A percentile compares a stretch with the other conserved stretches of the same genome.
Conservation (phyloP, 2,888 invertebrate species). For the Caenorhabditis japonica region DNA sequence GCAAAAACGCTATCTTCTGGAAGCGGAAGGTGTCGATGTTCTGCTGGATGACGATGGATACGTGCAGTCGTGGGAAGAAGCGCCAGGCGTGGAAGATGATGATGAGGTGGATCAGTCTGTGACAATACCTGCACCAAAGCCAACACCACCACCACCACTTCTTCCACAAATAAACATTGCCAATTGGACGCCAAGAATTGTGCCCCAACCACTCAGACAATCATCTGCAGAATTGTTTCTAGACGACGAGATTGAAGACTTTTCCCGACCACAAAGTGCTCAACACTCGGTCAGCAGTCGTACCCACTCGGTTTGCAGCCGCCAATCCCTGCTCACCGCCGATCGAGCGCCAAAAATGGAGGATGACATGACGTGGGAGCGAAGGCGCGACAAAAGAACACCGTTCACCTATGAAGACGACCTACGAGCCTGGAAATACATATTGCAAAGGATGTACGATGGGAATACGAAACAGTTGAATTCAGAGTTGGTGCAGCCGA, state of each 20-base stretch:
- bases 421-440: conserved; percentile 8
- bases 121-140: no score
- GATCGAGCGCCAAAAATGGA: neutral
- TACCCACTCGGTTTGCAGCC: neutral
- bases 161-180: neutral
- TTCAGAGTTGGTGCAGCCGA: conserved; percentile 7
- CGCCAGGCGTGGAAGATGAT: neutral
- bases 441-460: conserved; percentile 2
- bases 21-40: conserved; percentile 15
- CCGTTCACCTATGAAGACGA: conserved; percentile 14
- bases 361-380: neutral
- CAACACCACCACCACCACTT: neutral
- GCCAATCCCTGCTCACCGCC: neutral
- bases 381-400: neutral
- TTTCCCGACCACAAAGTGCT: neutral
- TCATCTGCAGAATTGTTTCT: no score
- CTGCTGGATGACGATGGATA: neutral
- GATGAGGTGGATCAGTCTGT: neutral
- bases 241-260: no score
- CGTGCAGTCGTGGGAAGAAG: neutral
- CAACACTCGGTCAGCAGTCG: neutral
- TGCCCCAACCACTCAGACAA: neutral
- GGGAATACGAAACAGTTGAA: neutral
- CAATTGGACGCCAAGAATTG: neutral
- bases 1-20: conserved; percentile 5